phyloP scores from a whole-genome alignment of 2,797 vertebrate species.

The Podargus strigoides region DNA sequence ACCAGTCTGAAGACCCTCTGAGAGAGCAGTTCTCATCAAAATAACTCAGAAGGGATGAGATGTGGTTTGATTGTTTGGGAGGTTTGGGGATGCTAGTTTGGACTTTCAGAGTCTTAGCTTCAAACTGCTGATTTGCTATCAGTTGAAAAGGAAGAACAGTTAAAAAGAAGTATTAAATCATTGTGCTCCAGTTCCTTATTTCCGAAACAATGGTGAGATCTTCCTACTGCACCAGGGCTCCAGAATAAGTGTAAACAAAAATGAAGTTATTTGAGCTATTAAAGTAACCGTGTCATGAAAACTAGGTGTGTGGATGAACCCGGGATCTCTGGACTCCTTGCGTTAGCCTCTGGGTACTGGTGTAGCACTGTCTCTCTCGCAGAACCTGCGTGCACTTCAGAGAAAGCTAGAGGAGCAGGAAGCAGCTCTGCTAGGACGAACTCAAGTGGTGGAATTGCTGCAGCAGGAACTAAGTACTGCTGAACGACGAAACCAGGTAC shows the following conservation, averaged over 20 bases:
- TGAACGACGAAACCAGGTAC: conserved; percentile 89
- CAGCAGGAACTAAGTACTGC: conserved; percentile 84
- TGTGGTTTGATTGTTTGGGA: background rate
- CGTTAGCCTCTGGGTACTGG: background rate
- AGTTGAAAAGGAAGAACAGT: background rate
- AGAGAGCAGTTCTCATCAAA: background rate
- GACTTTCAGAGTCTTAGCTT: background rate
- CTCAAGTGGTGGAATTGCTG: conserved; percentile 86
- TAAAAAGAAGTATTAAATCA: background rate
- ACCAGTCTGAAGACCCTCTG: background rate
- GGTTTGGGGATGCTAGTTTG: background rate
- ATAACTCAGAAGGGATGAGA: background rate
- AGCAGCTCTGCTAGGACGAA: conserved; percentile 78
- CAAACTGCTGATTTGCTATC: background rate
- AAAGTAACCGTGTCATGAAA: background rate
- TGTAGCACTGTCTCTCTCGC: background rate
- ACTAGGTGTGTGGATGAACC: background rate
- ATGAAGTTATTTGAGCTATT: background rate
- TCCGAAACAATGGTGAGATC: background rate
- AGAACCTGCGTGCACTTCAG: conserved; percentile 76
- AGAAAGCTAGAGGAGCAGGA: conserved; percentile 85
- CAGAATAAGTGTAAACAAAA: background rate
- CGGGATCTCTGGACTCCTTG: background rate
- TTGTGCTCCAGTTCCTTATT: background rate
- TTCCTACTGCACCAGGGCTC: background rate